Evolutionary conservation across 1,140 invertebrate genomes (phyloP).

Genomic region (Drosophila subpulchrella): DNA sequence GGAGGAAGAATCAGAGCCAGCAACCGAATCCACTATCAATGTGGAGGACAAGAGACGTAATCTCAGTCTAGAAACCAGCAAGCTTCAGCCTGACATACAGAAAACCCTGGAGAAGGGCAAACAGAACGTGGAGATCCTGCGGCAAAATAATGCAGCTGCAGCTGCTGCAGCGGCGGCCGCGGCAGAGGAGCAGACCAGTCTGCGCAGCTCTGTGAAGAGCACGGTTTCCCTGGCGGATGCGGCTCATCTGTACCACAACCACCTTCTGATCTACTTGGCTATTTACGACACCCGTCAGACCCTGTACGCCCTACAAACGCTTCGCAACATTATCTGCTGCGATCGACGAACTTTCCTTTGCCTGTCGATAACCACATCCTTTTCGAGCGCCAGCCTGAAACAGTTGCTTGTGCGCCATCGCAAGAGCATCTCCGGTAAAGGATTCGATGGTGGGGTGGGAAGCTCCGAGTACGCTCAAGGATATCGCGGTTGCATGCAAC

Average conservation of each 20-base stretch:
- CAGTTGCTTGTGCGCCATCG: slow-evolving; percentile 90
- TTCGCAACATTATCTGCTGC: slow-evolving; percentile 90
- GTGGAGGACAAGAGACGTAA: slow-evolving; percentile 84
- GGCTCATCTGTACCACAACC: slow-evolving; percentile 92
- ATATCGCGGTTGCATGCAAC: slow-evolving; percentile 92
- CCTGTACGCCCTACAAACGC: slow-evolving; percentile 91
- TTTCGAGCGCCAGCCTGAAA: slow-evolving; percentile 85
- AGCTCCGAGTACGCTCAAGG: slow-evolving; percentile 87
- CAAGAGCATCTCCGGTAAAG: slow-evolving; percentile 92
- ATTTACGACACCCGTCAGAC: slow-evolving; percentile 92
- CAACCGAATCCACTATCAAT: slow-evolving; percentile 63
- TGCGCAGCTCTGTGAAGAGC: slow-evolving; percentile 74
- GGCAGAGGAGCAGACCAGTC: slow-evolving; percentile 58
- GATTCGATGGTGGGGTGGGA: slow-evolving; percentile 90
- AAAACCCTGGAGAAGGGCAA: slow-evolving; percentile 81
- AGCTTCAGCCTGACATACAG: slow-evolving; percentile 69
- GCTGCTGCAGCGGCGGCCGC: slow-evolving; percentile 50
- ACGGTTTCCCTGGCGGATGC: slow-evolving; percentile 54
- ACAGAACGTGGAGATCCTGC: slow-evolving; percentile 80
- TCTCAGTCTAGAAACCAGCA: slow-evolving; percentile 72
- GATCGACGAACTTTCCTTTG: slow-evolving; percentile 91
- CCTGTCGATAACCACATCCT: slow-evolving; percentile 89
- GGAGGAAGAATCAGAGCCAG: slow-evolving; percentile 39
- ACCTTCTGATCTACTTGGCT: slow-evolving; percentile 92
- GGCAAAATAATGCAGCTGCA: slow-evolving; percentile 69